phyloP scores from a whole-genome alignment of 2,113 vertebrate genomes.

The Puffinus mauretanicus region DNA sequence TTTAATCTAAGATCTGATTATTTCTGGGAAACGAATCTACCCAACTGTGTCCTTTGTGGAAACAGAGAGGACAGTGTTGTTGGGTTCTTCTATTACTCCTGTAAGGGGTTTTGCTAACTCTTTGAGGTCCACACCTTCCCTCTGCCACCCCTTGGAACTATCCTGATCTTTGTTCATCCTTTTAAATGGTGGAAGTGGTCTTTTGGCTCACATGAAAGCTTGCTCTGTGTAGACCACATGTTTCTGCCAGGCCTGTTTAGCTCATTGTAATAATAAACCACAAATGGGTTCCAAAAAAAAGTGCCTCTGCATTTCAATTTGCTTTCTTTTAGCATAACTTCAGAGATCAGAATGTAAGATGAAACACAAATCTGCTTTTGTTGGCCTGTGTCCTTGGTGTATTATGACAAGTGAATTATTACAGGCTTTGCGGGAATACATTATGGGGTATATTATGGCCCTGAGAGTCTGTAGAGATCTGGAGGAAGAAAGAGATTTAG shows the following conservation, averaged over 20 bases:
- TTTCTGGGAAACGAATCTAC: neutral
- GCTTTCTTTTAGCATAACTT: constrained; percentile 51
- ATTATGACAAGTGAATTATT: constrained; percentile 51
- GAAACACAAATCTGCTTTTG: constrained; percentile 53
- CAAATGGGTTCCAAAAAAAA: neutral
- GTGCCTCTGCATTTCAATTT: constrained; percentile 26
- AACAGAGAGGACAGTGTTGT: neutral
- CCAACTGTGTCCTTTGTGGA: neutral
- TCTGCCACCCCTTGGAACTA: neutral
- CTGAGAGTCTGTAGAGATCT: neutral
- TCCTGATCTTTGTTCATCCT: neutral
- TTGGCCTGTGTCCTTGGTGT: constrained; percentile 17
- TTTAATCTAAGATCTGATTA: neutral
- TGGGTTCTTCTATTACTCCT: neutral
- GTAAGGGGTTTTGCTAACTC: neutral
- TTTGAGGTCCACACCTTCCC: neutral
- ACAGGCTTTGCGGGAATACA: constrained; percentile 21
- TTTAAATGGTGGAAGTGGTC: neutral
- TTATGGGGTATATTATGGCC: neutral
- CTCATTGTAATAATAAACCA: constrained; percentile 10
- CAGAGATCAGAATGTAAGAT: constrained; percentile 34
- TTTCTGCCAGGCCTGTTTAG: constrained; percentile 25
- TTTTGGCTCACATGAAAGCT: neutral
- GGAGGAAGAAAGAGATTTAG: neutral
- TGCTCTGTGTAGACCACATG: constrained; percentile 13